phyloP scores from a whole-genome alignment of 2,113 vertebrate species.

The Mionectes macconnelli region DNA sequence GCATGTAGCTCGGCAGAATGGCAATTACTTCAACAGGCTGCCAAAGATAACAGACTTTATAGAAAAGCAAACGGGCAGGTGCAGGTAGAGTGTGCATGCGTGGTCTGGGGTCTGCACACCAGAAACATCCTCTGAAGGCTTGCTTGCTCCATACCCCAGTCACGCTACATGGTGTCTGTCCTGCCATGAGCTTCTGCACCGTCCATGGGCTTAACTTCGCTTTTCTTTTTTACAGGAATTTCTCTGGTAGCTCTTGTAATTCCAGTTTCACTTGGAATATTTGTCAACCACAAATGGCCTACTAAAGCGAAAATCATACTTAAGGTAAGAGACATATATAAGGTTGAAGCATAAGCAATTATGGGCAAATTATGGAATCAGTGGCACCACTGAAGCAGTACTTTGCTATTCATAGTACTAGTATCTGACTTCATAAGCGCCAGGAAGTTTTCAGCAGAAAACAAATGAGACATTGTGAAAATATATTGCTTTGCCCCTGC shows the following conservation, averaged over 20 bases:
- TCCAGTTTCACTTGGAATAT: constrained; percentile 83
- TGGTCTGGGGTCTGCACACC: neutral
- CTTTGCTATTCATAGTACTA: neutral
- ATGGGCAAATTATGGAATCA: neutral
- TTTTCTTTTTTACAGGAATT: constrained; percentile 73
- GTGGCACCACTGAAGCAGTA: neutral
- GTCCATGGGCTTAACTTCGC: neutral
- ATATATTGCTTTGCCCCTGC: neutral
- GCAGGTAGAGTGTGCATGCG: fast-evolving
- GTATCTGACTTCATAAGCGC: neutral
- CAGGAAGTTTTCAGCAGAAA: constrained; percentile 3
- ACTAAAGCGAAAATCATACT: constrained; percentile 84
- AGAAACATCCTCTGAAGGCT: neutral
- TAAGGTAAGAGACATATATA: constrained; percentile 77
- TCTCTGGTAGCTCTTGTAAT: constrained; percentile 87
- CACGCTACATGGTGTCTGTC: fast-evolving
- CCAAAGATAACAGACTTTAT: constrained; percentile 29
- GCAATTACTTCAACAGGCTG: constrained; percentile 57
- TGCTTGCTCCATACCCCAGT: fast-evolving
- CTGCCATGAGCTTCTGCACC: fast-evolving
- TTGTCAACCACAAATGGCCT: constrained; percentile 86
- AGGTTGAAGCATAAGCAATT: neutral
- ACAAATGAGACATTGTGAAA: neutral
- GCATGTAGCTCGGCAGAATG: constrained; percentile 28
- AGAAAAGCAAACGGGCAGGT: constrained; percentile 41